These are phyloP conservation scores for Ameiurus melas DNA, from an alignment of 2,113 vertebrate genomes.

Conservation along the genomic window DNA sequence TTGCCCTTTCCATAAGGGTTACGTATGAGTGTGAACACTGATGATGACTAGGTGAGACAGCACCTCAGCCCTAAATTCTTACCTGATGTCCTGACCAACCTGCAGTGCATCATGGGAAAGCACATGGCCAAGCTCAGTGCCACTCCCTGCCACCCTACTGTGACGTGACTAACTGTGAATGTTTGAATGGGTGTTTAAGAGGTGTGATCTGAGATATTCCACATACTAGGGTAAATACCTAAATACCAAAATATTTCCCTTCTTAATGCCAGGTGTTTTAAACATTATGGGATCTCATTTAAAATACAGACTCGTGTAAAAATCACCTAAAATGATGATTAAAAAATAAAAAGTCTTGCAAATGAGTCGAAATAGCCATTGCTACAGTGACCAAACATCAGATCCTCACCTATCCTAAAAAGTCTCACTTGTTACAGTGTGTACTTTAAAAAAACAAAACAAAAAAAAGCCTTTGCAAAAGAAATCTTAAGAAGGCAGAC, in stretches of 20 bases:
- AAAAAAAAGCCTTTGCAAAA: not conserved
- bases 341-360: not conserved
- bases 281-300: not conserved
- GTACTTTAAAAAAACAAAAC: not conserved
- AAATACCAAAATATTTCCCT: not conserved
- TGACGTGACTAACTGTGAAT: slow-evolving; percentile 94
- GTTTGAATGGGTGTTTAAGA: slow-evolving; percentile 68
- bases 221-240: slow-evolving; percentile 12
- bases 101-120: slow-evolving; percentile 83
- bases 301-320: not conserved
- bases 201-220: slow-evolving; percentile 29
- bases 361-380: not conserved
- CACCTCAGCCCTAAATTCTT: slow-evolving; percentile 70
- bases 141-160: slow-evolving; percentile 81
- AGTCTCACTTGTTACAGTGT: not conserved
- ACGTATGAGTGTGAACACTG: slow-evolving; percentile 72
- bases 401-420: too few relatives aligned
- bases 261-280: not conserved
- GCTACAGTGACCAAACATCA: slow-evolving; percentile 7
- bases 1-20: slow-evolving; percentile 78
- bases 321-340: not conserved
- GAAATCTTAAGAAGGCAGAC: not conserved
- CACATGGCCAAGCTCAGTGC: slow-evolving; percentile 79
- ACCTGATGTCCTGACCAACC: slow-evolving; percentile 79
- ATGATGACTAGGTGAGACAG: slow-evolving; percentile 50